A percentile compares a stretch with the other conserved stretches of the same genome.
phyloP scores from a whole-genome alignment of 2,113 vertebrate genomes.

The Zosterops japonicus region DNA sequence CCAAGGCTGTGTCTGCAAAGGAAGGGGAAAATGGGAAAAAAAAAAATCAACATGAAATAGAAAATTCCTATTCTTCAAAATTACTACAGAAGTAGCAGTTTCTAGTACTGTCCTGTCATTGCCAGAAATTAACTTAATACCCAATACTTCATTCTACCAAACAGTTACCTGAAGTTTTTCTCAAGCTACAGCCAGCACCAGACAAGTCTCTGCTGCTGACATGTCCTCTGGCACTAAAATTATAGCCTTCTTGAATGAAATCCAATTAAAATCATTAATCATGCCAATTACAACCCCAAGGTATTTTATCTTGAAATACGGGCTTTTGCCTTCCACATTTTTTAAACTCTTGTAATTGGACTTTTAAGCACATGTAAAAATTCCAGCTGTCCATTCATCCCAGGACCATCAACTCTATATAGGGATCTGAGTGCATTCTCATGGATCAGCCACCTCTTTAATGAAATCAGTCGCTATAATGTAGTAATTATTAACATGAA shows the following conservation, averaged over 20 bases:
- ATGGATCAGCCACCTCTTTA: neutral
- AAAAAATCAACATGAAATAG: neutral
- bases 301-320: neutral
- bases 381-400: neutral
- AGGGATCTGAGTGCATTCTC: neutral
- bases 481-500: neutral
- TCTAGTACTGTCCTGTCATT: neutral
- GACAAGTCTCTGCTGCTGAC: neutral
- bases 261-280: neutral
- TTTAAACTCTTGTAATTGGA: neutral
- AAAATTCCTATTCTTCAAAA: neutral
- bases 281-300: neutral
- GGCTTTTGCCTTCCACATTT: neutral
- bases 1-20: slow-evolving; percentile 85
- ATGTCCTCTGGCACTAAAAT: neutral
- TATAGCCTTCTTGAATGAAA: neutral
- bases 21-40: neutral
- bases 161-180: neutral
- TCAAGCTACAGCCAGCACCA: neutral
- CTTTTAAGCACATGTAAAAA: neutral
- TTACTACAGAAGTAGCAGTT: neutral
- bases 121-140: neutral
- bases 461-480: neutral
- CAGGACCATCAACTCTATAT: neutral
- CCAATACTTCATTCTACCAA: neutral